Percentiles rank a stretch among this genome's conserved stretches.
These are phyloP conservation scores for Myotis vivesi DNA, from an alignment of 2,797 vertebrate species.

Conservation along the genomic window DNA sequence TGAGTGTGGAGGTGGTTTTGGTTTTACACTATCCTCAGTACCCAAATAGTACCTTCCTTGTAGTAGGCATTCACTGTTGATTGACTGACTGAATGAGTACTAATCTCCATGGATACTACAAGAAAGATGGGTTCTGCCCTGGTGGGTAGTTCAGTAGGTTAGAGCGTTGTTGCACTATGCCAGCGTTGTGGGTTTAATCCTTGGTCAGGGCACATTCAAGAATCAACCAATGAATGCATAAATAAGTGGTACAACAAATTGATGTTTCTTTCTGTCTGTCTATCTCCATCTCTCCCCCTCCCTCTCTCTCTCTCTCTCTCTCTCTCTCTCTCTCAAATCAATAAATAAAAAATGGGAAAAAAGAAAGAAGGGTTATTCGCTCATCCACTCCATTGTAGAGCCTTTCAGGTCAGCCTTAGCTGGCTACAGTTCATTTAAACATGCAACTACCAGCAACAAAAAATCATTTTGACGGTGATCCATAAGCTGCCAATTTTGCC, in stretches of 20 bases:
- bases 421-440: not conserved
- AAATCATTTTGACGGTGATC: not conserved
- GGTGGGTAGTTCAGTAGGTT: not conserved
- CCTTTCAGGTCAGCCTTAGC: not conserved
- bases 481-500: not conserved
- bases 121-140: not conserved
- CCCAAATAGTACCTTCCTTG: not conserved
- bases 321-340: not conserved
- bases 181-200: not conserved
- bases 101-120: not conserved
- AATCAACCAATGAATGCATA: not conserved
- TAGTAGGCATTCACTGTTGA: not conserved
- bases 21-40: not conserved
- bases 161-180: not conserved
- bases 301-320: not conserved
- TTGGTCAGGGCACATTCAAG: not conserved
- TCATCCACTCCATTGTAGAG: not conserved
- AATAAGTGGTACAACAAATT: not conserved
- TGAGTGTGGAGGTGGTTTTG: slow-evolving; percentile 13
- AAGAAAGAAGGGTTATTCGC: not conserved
- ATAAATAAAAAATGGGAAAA: not conserved
- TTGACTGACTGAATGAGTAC: not conserved
- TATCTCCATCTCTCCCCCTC: not conserved
- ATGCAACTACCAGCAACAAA: not conserved
- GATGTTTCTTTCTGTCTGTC: not conserved